Evolutionary conservation across 1,140 invertebrate genomes (phyloP), one percentile per base, ranked within the genome.

Genomic region (Cydia amplana): DNA sequence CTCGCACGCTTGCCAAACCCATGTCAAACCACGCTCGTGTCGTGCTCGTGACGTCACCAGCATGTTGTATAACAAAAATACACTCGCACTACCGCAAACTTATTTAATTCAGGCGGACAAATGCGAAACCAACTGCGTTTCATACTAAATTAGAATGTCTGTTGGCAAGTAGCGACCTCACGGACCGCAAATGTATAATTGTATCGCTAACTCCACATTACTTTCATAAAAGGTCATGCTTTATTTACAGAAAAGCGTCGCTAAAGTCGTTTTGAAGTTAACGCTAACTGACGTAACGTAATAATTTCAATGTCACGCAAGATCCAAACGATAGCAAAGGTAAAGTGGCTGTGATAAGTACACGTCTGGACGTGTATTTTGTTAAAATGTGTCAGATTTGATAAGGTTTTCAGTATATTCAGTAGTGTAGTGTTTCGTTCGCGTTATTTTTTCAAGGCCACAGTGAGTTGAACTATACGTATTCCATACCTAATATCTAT

Each of bases 51-150:
- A 55, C 72, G 46, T 73, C 72, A 60, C 46, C 4, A 55, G 4
- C 72, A 51, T 28, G 72, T 60, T 73, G 72, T 70, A 70, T 70
- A 70, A 70, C 28, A 40, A 70, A 70, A 70, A 70, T 70, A 70
- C 65, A 18, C 16, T 70, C 4, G 25, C 36, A 70, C 65, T 70
- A 70, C 65, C 65, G 65, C 65, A 18, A 70, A 70, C n/a, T 70
- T 70, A 40, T 40, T 10, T 43, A 9, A 9, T 70, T n/a, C 32
- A 18, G 9, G 32, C n/a, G 65, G 32, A 40, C 36, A 70, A 70
- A 70, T 10, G 1, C 3, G n/a, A 6, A 70, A 70, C 65, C 10
- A 40, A 60, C 55, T 60, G 20, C 55, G 9, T 60, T 9, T 9
- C 55, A 60, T 60, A 60, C 55, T 23, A 12, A 60, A 60, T 60